Base-by-base conservation (phyloP, 1,140 invertebrate species). In the Drosophila watanabei region DNA sequence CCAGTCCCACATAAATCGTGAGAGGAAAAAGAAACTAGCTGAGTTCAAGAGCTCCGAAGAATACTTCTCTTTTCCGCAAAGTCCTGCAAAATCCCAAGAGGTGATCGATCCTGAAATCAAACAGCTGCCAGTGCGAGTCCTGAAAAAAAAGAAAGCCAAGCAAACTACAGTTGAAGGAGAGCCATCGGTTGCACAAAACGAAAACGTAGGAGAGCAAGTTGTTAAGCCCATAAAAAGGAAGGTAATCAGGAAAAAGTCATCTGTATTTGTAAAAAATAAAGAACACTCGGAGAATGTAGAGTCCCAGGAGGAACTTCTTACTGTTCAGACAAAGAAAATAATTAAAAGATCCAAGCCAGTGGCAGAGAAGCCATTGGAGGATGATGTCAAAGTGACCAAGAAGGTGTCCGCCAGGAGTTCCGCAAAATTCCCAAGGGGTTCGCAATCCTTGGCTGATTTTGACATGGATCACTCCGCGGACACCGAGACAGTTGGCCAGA, bases 61-160 rank as follows among this genome's bases (percentile, higher is more conserved):
- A 11, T 71, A 18, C 10, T 24, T 69, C 16, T 57, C 64, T 2
- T 8, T 70, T 9, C 20, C 68, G 5, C 39, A 71, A 24, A 18
- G 18, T 5, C 13, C 30, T 20, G 24, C 18, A 10, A 24, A 5
- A 37, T n/a, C 63, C 6, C 24, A 39, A 9, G 71, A 61, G 35
- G 24, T 35, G 0, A 45, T 71, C 7, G 24, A 0, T 14, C n/a
- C 16, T 20, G 41, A 56, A 57, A 18, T 11, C 11, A 35, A 24
- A 13, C 18, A 2, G 7, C 58, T 18, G 13, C 37, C 14, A 6
- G 48, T 18, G 8, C 32, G 28, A 46, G 35, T 60, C 14, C 9
- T 70, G 3, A 77, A 68, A 37, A 77, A 77, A 20, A 65, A 69
- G n/a, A 75, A 75, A 48, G 5, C 28, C 18, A 16, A 43, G 7